These are phyloP conservation scores for Glareola pratincola DNA, from an alignment of 2,113 vertebrate species.

Conservation along the genomic window DNA sequence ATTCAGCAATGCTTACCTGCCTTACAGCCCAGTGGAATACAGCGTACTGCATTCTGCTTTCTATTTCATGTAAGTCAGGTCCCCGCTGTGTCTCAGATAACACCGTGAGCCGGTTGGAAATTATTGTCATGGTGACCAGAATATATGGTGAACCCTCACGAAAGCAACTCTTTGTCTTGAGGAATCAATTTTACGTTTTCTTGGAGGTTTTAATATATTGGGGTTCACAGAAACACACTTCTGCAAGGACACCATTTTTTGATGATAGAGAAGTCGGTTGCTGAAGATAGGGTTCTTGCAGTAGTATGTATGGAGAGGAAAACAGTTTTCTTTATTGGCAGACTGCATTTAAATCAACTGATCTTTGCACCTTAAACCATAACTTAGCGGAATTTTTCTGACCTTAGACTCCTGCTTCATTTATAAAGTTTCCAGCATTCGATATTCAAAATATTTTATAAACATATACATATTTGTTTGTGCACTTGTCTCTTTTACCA, in stretches of 20 bases:
- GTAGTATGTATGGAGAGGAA: not conserved
- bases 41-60: not conserved
- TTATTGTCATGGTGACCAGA: not conserved
- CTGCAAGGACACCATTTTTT: not conserved
- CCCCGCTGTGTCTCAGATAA: not conserved
- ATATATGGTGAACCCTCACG: not conserved
- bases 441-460: not conserved
- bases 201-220: not conserved
- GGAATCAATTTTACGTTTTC: not conserved
- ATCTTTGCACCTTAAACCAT: not conserved
- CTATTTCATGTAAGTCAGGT: not conserved
- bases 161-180: not conserved
- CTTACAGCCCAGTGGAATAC: not conserved
- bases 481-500: not conserved
- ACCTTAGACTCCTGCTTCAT: not conserved
- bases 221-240: not conserved
- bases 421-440: not conserved
- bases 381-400: not conserved
- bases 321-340: not conserved
- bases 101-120: rapidly evolving
- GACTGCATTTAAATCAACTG: not conserved
- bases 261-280: not conserved
- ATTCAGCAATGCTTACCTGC: not conserved
- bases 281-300: not conserved
- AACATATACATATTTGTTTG: not conserved